These are phyloP conservation scores for Melospiza georgiana DNA, from an alignment of 2,113 vertebrate genomes.

Conservation along the genomic window DNA sequence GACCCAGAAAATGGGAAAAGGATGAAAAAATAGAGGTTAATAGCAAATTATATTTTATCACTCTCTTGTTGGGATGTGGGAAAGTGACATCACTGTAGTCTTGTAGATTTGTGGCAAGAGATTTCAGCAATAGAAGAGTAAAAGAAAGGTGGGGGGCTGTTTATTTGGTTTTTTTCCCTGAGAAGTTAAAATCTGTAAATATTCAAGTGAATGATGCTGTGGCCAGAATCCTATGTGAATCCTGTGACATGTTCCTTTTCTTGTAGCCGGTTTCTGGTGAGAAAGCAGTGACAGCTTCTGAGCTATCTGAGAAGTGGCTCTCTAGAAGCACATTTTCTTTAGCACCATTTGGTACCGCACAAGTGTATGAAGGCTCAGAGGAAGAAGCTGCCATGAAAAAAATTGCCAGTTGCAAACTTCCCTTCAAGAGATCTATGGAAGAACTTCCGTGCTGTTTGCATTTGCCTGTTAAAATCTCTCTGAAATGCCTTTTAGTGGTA, in stretches of 20 bases:
- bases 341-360: not conserved
- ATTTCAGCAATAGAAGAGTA: not conserved
- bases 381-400: not conserved
- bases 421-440: not conserved
- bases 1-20: not conserved
- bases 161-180: not conserved
- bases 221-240: not conserved
- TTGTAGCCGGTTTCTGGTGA: not conserved
- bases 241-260: not conserved
- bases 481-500: not conserved
- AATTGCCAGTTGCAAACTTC: not conserved
- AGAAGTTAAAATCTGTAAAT: not conserved
- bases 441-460: not conserved
- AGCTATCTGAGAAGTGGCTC: not conserved
- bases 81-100: not conserved
- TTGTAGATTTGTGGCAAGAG: not conserved
- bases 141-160: not conserved
- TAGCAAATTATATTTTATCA: not conserved
- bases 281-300: not conserved
- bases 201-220: not conserved
- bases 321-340: accelerated
- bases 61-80: not conserved
- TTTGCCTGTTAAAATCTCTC: not conserved
- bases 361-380: not conserved
- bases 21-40: not conserved